Percentiles rank a stretch among this genome's conserved stretches.
phyloP scores from a whole-genome alignment of 2,113 vertebrate genomes.

The Bos javanicus region DNA sequence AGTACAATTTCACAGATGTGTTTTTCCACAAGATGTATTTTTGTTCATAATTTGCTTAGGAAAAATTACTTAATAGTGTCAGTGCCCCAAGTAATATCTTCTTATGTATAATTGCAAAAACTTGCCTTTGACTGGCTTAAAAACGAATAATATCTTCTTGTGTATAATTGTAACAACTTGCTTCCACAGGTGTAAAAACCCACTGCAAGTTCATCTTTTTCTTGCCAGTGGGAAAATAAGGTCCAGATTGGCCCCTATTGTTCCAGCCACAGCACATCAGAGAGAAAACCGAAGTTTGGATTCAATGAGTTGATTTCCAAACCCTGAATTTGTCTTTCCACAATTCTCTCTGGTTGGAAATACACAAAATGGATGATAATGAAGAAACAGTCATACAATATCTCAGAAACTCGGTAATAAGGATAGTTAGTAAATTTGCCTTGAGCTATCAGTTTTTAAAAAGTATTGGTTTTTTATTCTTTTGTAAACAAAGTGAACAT shows the following conservation, averaged over 20 bases:
- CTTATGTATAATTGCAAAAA: neutral
- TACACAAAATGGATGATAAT: constrained; percentile 1
- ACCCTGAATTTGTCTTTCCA: neutral
- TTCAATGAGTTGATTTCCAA: neutral
- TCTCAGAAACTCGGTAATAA: neutral
- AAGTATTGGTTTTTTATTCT: neutral
- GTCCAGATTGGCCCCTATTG: neutral
- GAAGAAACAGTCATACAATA: neutral
- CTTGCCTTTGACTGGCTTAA: neutral
- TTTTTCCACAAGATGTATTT: neutral
- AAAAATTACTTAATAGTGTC: neutral
- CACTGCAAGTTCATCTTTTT: neutral
- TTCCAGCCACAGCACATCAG: neutral
- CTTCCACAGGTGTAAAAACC: neutral
- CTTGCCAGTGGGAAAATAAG: neutral
- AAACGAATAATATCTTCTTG: neutral
- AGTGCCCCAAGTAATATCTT: neutral
- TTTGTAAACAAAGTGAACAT: neutral
- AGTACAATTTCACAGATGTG: neutral
- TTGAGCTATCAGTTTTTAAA: constrained; percentile 18
- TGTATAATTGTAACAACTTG: neutral
- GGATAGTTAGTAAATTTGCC: neutral
- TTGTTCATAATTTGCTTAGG: neutral
- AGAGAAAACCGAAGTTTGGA: neutral
- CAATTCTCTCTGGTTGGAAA: constrained; percentile 16